Base-by-base conservation (phyloP, 2,888 invertebrate genomes). In the Drosophila fungiperda region DNA sequence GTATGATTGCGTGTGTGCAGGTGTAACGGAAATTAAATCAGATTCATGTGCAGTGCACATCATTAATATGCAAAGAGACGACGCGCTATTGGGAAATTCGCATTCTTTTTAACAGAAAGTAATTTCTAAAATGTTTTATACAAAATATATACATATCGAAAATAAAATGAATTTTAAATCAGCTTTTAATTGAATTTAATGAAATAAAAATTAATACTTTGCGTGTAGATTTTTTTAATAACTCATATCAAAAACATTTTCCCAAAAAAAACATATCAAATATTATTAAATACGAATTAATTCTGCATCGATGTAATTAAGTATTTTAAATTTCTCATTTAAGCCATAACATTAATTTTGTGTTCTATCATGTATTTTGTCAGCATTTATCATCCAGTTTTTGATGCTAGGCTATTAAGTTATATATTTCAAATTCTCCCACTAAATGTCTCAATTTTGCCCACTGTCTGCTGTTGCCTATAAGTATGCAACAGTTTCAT, bases 11-110 rank as follows among this genome's bases (percentile, higher is more conserved):
- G 48, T 63, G 61, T 57, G 62, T 67, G 68, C 81, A 83, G 81
- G 83, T 84, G 71, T 71, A 78, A 73, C 86, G 85, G 87, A 86
- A 86, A 86, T 86, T 86, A 87, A 86, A 85, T 86, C 85, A 87
- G 82, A 83, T 79, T 81, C 85, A 76, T 86, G 87, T 79, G 83
- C 77, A 71, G 50, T 87, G 87, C 83, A 85, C 85, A 83, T 86
- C 87, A 87, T 85, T 85, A 87, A 87, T 85, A 87, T 87, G 87
- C 81, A 80, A 73, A 77, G 68, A 71, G 75, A 64, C 63, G 59
- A 60, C 67, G 58, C 52, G 66, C 49, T 45, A 59, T 42, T 40
- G 59, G 57, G 32, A 42, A 57, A 38, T 12, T 23, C 20, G 20
- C 20, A 23, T 32, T 42, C 42, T 57, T 42, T 32, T 29, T 15